Percentiles rank a stretch among this genome's conserved stretches.
Conservation (phyloP, 2,888 invertebrate species). For the Limnephilus auricula region DNA sequence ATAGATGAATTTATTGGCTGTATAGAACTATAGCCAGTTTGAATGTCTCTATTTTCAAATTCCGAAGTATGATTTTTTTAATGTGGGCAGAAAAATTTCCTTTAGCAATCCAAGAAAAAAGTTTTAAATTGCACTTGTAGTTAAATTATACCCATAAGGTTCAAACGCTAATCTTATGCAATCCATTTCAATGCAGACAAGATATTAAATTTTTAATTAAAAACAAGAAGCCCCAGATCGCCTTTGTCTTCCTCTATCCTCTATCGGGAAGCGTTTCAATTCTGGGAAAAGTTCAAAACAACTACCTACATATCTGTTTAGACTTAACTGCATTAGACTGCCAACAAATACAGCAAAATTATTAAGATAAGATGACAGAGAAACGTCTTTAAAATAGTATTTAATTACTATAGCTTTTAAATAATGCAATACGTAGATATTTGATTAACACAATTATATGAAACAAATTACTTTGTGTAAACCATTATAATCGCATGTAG, state of each 20-base stretch:
- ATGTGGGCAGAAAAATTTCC: no score
- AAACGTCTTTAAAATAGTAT: background rate
- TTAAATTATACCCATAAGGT: no score
- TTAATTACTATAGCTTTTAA: background rate
- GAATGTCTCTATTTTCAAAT: no score
- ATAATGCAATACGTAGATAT: background rate
- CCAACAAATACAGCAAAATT: background rate
- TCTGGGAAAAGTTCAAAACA: slow-evolving; percentile 10
- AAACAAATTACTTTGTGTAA: no score
- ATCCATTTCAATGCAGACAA: background rate
- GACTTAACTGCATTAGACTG: background rate
- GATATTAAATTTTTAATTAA: slow-evolving; percentile 65
- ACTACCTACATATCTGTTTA: no score
- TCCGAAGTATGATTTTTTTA: no score
- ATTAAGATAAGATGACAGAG: background rate
- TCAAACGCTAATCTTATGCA: background rate
- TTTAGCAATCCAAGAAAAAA: no score
- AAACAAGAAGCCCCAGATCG: slow-evolving; percentile 60
- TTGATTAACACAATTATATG: no score
- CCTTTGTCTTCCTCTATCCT: slow-evolving; percentile 61
- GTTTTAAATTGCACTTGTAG: no score
- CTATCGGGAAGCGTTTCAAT: slow-evolving; percentile 52
- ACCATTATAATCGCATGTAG: no score
- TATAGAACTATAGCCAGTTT: no score
- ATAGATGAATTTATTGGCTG: no score